Percentiles rank a stretch among this genome's conserved stretches.
phyloP scores from a whole-genome alignment of 2,113 vertebrate species.

The Chaetura pelagica region DNA sequence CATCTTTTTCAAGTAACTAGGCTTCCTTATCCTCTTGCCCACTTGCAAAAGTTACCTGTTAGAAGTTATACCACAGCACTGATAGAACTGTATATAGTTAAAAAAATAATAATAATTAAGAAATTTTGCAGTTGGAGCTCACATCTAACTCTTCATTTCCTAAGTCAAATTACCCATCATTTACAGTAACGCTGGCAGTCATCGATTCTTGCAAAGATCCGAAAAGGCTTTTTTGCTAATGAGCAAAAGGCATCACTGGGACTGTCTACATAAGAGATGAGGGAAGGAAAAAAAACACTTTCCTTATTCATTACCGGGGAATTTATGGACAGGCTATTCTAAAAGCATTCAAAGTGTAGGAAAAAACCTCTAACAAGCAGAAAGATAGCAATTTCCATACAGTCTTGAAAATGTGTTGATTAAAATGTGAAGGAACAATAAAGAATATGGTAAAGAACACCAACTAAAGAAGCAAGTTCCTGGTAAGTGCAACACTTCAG shows the following conservation, averaged over 20 bases:
- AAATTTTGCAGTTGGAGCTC: slow-evolving; percentile 25
- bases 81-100: not conserved
- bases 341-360: not conserved
- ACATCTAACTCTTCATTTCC: slow-evolving; percentile 17
- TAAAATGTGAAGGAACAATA: not conserved
- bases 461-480: not conserved
- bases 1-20: not conserved
- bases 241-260: slow-evolving; percentile 24
- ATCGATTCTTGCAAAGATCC: slow-evolving; percentile 56
- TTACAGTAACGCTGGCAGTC: not conserved
- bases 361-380: not conserved
- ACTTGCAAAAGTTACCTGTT: not conserved
- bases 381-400: not conserved
- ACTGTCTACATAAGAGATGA: not conserved
- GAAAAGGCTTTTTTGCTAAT: slow-evolving; percentile 49
- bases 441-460: not conserved
- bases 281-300: not conserved
- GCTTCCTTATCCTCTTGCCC: not conserved
- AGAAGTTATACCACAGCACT: not conserved
- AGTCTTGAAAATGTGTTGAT: not conserved
- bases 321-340: not conserved
- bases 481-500: not conserved
- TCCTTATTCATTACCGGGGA: not conserved
- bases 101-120: not conserved
- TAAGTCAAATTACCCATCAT: slow-evolving; percentile 41